Evolutionary conservation across 2,888 invertebrate species (phyloP), one percentile per base, ranked within the genome.

Genomic region (Mythimna vitellina): DNA sequence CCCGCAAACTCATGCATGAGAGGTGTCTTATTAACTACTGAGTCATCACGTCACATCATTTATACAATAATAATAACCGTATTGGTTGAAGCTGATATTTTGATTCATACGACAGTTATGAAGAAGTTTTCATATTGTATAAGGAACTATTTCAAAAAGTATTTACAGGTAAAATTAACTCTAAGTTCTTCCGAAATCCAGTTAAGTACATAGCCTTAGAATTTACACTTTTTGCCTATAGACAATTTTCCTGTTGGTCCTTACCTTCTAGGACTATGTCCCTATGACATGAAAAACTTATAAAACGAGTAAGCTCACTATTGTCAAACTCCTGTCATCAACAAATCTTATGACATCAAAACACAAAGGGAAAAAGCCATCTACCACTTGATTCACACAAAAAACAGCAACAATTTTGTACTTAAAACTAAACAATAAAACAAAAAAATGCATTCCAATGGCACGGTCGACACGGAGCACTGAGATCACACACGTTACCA

Each of bases 391-490:
- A 42, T 32, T 71, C 54, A 46, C 14, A 67, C 65, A 35, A 62
- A 76, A 42, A 71, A 29, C 49, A 35, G 57, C 58, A 72, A 83
- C n/a, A 49, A 81, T 82, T 82, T 71, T 83, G 62, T 81, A 71
- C 62, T 53, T 82, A 66, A 80, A 81, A 64, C 32, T 81, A 42
- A 46, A 53, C 20, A 70, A 42, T n/a, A 74, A 69, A 53, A 6
- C 51, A 68, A 83, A 78, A 87, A 82, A 78, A 90, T 90, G 89
- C 78, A 72, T 51, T 65, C 88, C 73, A 14, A 95, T 95, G 95
- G 93, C 95, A 65, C 91, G 92, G 49, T 93, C 93, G 0, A 91
- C 93, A 70, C 86, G 86, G 14, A 88, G 89, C n/a, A 72, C 86
- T 25, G 84, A 92, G 12, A 70, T 91, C 3, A 84, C 89, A 2